Base-by-base conservation (phyloP, 2,113 vertebrate species). In the Coregonus clupeaformis region DNA sequence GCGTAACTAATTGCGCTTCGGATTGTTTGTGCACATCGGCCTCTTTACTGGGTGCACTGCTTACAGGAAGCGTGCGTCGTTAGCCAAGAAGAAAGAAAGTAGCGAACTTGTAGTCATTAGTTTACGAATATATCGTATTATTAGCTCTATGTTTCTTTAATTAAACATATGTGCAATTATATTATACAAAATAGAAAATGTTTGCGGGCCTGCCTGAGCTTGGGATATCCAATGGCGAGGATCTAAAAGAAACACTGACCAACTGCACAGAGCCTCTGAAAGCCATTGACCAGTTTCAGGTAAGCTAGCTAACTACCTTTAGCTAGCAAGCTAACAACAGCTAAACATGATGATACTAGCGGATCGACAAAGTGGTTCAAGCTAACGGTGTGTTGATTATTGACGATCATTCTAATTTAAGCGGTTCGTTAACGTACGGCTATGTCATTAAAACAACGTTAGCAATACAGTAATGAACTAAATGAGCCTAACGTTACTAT, bases 281-380 rank as follows among this genome's bases (percentile, higher is more conserved):
- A 90, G 97, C 97, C 81, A 99, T 99, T 79, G 97, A 99, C 69
- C 97, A 99, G 91, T 99, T 99, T 80, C 97, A 99, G 97, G 97
- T 98, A 81, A 6, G 36, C 4, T 24, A 24, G 30, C 16, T 71
- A 67, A 36, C 36, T 47, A 63, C 3, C 45, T 65, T 27, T 65
- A 65, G n/a, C n/a, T n/a, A n/a, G n/a, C n/a, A n/a, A n/a, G 14
- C 25, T 42, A 42, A 11, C 9, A 11, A 42, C 9, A 42, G 36
- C 36, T 42, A 42, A 11, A 12, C 36, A 42, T 42, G 36, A 11
- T 42, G 36, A 36, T 36, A 36, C 36, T 12, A 42, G 36, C 36
- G 36, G 36, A 42, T 11, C 36, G 2, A 3, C 7, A 42, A 42
- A 42, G 9, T 42, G 9, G 9, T 42, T 42, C 36, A 42, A 42